Percentiles rank a stretch among this genome's conserved stretches.
Evolutionary conservation across 2,797 vertebrate species (phyloP).

Genomic region (Trachops cirrhosus): DNA sequence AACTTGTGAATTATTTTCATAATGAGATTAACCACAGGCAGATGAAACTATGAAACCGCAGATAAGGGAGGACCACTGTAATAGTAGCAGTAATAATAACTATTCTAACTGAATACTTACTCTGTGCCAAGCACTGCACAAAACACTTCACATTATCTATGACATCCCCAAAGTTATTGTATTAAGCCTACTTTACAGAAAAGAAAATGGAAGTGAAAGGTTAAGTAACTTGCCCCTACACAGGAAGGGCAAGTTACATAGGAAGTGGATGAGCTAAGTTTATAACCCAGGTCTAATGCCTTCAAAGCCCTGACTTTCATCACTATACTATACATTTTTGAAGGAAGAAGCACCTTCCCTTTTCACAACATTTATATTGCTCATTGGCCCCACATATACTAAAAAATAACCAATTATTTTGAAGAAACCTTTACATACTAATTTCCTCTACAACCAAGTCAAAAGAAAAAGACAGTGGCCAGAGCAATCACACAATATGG

Average conservation of each 20-base stretch:
- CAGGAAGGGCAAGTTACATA: neutral
- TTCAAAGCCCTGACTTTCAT: neutral
- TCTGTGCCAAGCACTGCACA: neutral
- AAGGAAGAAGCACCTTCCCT: neutral
- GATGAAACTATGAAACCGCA: neutral
- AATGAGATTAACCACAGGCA: neutral
- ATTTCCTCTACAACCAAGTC: neutral
- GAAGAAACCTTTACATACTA: neutral
- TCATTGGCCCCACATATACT: neutral
- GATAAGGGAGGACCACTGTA: neutral
- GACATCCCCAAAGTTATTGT: neutral
- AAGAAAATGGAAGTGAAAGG: neutral
- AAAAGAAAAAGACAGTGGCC: neutral
- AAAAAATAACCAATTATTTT: neutral
- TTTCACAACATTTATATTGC: neutral
- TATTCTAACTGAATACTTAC: neutral
- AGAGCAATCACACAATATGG: neutral
- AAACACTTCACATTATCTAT: neutral
- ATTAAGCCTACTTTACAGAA: neutral
- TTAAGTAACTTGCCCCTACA: neutral
- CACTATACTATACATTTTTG: neutral
- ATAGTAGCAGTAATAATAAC: neutral
- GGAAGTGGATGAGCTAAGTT: neutral
- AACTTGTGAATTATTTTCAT: neutral
- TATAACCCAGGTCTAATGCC: neutral